Percentiles rank a stretch among this genome's conserved stretches.
phyloP scores from a whole-genome alignment of 2,888 invertebrate species.

The Drosophila tanythrix region DNA sequence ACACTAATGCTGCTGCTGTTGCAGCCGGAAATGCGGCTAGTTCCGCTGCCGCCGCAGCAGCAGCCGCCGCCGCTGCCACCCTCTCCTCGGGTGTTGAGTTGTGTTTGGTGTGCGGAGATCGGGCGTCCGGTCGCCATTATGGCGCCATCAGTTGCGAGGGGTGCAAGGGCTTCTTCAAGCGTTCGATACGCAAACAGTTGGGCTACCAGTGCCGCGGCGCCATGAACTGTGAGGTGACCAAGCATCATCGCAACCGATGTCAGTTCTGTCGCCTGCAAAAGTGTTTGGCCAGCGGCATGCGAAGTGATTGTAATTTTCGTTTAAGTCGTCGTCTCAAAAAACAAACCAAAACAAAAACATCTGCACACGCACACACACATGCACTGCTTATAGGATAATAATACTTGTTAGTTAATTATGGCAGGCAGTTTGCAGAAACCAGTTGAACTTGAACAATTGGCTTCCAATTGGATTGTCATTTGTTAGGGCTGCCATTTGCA shows the following conservation, averaged over 20 bases:
- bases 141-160: conserved; percentile 96
- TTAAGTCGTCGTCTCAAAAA: conserved; percentile 83
- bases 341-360: conserved; percentile 13
- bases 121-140: conserved; percentile 97
- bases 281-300: conserved; percentile 98
- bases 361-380: conserved; percentile 26
- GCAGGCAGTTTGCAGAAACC: conserved; percentile 7
- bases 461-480: not conserved
- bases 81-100: conserved; percentile 87
- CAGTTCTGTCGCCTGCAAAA: conserved; percentile 99
- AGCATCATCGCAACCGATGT: conserved; percentile 98
- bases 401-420: conserved; percentile 26
- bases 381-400: conserved; percentile 13
- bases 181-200: conserved; percentile 97
- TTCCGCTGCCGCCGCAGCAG: conserved; percentile 45
- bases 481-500: conserved; percentile 23
- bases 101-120: conserved; percentile 97
- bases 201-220: conserved; percentile 98
- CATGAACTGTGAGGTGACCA: conserved; percentile 99
- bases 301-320: conserved; percentile 95
- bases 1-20: conserved; percentile 37
- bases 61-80: conserved; percentile 34
- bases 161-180: conserved; percentile 99
- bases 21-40: conserved; percentile 61
- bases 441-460: conserved; percentile 10